These are phyloP conservation scores for Tenthredo mesomela DNA, from an alignment of 2,888 invertebrate genomes.

Conservation along the genomic window DNA sequence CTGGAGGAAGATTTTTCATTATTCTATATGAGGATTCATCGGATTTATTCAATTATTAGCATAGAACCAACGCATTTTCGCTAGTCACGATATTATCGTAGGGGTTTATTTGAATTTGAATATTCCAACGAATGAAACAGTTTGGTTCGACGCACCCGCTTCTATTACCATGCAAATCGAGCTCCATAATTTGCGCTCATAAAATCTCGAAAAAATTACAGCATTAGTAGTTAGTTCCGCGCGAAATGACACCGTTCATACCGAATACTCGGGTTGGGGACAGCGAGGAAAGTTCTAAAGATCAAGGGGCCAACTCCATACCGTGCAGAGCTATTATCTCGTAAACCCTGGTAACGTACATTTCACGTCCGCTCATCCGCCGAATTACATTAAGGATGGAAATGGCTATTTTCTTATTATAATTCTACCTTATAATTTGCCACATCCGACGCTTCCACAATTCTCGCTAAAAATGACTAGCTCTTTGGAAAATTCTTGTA, in stretches of 20 bases:
- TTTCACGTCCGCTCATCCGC: constrained; percentile 41
- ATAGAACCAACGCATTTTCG: background rate
- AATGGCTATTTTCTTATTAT: constrained; percentile 56
- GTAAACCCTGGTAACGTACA: constrained; percentile 17
- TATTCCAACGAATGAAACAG: constrained; percentile 58
- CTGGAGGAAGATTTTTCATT: background rate
- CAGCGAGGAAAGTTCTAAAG: background rate
- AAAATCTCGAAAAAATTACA: constrained; percentile 69
- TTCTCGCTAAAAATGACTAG: background rate
- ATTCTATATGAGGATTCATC: background rate
- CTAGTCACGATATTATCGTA: background rate
- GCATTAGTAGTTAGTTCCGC: constrained; percentile 77
- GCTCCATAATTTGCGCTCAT: constrained; percentile 68
- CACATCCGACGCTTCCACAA: background rate
- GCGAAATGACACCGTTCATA: constrained; percentile 67
- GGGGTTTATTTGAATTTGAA: constrained; percentile 55
- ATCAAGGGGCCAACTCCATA: constrained; percentile 37
- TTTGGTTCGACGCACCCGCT: constrained; percentile 58
- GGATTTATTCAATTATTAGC: background rate
- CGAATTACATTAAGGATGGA: constrained; percentile 70
- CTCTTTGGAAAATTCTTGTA: background rate
- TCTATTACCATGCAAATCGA: constrained; percentile 73
- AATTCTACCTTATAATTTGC: constrained; percentile 14
- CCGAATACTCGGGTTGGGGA: constrained; percentile 59
- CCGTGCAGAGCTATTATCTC: constrained; percentile 15